Percentiles rank a stretch among this genome's conserved stretches.
Conservation (phyloP, 2,113 vertebrate species). For the Cricetomys ansorgei region DNA sequence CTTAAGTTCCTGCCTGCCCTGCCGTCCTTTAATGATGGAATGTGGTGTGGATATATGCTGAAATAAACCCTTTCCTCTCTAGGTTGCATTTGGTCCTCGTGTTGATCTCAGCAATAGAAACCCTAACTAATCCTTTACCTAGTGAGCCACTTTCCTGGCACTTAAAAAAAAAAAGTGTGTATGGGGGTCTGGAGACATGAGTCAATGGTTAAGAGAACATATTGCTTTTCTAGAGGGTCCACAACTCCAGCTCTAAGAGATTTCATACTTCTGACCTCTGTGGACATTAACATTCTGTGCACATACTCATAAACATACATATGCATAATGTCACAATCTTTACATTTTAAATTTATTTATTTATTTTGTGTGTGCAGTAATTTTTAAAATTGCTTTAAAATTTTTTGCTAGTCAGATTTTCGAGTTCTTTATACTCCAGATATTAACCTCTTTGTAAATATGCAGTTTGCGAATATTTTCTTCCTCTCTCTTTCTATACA, state of each 20-base stretch:
- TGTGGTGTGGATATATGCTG: not conserved
- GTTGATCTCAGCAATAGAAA: not conserved
- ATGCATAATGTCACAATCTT: not conserved
- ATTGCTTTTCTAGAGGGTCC: not conserved
- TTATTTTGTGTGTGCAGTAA: not conserved
- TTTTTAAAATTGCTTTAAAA: not conserved
- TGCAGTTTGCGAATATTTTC: not conserved
- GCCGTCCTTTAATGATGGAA: not conserved
- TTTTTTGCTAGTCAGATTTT: not conserved
- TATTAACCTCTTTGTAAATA: not conserved
- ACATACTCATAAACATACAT: not conserved
- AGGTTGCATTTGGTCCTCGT: not conserved
- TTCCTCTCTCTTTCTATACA: too few relatives aligned
- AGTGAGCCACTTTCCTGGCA: not conserved
- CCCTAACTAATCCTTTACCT: not conserved
- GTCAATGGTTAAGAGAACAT: not conserved
- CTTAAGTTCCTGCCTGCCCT: not conserved
- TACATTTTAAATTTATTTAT: not conserved
- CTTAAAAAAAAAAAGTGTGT: not conserved
- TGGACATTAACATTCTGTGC: not conserved
- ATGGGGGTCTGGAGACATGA: not conserved
- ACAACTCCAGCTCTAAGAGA: not conserved
- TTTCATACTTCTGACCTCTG: not conserved
- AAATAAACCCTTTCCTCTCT: not conserved
- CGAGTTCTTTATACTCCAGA: not conserved